Conservation (phyloP, 2,797 vertebrate species). For the Mus spretus region DNA sequence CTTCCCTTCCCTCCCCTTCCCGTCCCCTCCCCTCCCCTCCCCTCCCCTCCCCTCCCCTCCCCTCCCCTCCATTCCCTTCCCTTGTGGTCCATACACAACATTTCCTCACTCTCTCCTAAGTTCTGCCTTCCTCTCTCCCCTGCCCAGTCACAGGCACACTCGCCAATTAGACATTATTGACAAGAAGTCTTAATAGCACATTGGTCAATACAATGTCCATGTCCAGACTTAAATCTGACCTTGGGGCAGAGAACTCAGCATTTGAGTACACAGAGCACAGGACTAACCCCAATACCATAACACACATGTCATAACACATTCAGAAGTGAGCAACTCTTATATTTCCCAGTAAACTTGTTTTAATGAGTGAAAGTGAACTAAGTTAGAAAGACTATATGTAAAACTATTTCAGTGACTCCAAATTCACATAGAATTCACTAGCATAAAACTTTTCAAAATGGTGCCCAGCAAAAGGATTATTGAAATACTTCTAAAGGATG, state of each 20-base stretch:
- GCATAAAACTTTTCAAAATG: slow-evolving; percentile 6
- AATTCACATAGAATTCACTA: slow-evolving; percentile 20
- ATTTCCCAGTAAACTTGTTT: background rate
- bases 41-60: background rate
- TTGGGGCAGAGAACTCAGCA: background rate
- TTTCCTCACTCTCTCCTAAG: background rate
- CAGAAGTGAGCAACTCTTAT: background rate
- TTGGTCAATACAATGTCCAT: background rate
- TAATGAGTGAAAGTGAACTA: background rate
- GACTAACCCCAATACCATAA: background rate
- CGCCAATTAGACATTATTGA: background rate
- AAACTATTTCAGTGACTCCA: background rate
- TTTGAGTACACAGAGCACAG: rapidly evolving
- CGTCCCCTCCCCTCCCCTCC: too few species aligned
- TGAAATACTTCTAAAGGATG: slow-evolving; percentile 12
- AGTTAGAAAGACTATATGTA: background rate
- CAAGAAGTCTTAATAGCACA: background rate
- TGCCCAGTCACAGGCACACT: background rate
- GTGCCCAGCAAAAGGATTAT: background rate
- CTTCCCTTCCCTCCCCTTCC: background rate
- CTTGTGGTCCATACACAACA: background rate
- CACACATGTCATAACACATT: background rate
- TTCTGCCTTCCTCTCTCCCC: background rate
- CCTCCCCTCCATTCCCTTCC: too few species aligned
- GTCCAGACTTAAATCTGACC: background rate